Base-by-base conservation (phyloP, 2,888 invertebrate species). In the Drosophila pseudotakahashii region DNA sequence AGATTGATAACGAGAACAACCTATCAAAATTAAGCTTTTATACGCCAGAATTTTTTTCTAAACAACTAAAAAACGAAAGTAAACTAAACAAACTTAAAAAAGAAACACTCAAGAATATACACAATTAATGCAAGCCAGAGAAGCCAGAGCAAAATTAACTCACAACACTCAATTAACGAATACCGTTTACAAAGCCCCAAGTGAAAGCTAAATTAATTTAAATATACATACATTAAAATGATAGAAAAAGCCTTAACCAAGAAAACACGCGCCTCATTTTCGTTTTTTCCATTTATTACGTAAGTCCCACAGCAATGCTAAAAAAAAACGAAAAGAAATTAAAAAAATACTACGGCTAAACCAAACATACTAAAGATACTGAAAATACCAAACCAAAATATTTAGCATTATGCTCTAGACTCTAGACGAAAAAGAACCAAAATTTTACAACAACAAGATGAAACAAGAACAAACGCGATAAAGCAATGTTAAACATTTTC, bases 31-130 rank as follows among this genome's bases (percentile, higher is more conserved):
- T 71, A 86, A 87, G 82, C 82, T 82, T 82, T 82, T 82, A 77
- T 82, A 87, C 81, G 84, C 84, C 87, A 81, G 84, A 73, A 77
- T 84, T 82, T 79, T 81, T 86, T 82, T 82, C 83, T 82, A 86
- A 76, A 74, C 76, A 79, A 54, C n/a, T 66, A 69, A 57, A 55
- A 61, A 61, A 54, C 34, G 36, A 45, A 67, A 45, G 53, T 60
- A 59, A 64, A 48, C 58, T 72, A 73, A 42, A 42, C 41, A 41
- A 41, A 41, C 41, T 55, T 71, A 73, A 36, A n/a, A n/a, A n/a
- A 37, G 41, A 53, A 36, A 67, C 48, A 69, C 57, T 45, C 57
- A 51, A 77, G 62, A 64, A 53, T 58, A 69, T 61, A 67, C 69
- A 69, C 52, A 59, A 58, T 53, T 69, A 76, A 23, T 37, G 52